phyloP scores from a whole-genome alignment of 2,113 vertebrate species.

The Xiphophorus hellerii region DNA sequence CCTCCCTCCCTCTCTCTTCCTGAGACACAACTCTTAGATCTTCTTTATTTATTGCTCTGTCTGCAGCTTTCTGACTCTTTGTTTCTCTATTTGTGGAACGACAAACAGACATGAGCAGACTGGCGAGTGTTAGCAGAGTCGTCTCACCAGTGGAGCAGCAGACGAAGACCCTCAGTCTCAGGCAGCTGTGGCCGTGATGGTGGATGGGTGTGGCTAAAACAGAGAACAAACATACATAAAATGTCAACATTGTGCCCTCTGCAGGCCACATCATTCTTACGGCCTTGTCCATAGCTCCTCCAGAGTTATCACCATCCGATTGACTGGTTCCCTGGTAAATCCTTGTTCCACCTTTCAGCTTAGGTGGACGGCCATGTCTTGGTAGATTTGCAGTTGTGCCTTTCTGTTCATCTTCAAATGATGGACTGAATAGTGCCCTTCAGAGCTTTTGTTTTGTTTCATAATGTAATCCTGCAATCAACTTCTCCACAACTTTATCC shows the following conservation, averaged over 20 bases:
- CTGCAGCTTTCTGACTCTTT: conserved; percentile 9
- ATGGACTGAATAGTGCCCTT: neutral
- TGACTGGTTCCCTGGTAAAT: too few relatives aligned
- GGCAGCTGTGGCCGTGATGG: conserved; percentile 92
- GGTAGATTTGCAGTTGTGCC: neutral
- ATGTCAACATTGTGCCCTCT: conserved; percentile 64
- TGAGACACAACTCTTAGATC: conserved; percentile 42
- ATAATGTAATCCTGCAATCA: neutral
- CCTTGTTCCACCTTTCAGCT: neutral
- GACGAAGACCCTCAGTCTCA: conserved; percentile 94
- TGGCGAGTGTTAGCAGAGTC: conserved; percentile 13
- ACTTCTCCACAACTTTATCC: neutral
- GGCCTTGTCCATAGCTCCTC: neutral
- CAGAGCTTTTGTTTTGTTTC: too few relatives aligned
- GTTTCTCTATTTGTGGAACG: conserved; percentile 6
- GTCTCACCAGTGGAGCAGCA: conserved; percentile 94
- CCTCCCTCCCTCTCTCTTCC: neutral
- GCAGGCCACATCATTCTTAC: conserved; percentile 36
- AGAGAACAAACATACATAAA: conserved; percentile 47
- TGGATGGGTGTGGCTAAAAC: conserved; percentile 89
- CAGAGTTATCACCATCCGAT: too few relatives aligned
- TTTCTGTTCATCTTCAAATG: neutral
- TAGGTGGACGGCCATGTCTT: neutral
- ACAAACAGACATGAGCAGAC: conserved; percentile 7
- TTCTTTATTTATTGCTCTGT: conserved; percentile 15